These are phyloP conservation scores for Hylomyscus alleni DNA, from an alignment of 2,797 vertebrate genomes.

Conservation along the genomic window DNA sequence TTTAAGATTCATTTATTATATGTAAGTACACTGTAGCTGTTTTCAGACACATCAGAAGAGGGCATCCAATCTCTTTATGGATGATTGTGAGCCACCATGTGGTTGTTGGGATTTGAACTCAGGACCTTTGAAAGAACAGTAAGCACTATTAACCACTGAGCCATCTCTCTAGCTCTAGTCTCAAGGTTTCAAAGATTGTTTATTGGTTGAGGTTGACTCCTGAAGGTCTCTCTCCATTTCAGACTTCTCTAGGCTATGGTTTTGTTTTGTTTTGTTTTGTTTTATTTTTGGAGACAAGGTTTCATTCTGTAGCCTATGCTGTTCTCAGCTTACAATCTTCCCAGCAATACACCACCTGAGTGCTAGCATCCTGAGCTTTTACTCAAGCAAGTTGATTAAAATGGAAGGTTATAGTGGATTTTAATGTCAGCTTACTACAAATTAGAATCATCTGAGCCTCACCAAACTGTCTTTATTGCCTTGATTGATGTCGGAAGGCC, in stretches of 20 bases:
- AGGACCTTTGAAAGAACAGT: too few species aligned
- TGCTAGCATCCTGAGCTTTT: background rate
- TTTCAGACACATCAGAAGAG: too few species aligned
- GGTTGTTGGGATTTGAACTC: too few species aligned
- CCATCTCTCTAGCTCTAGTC: background rate
- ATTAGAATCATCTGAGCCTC: background rate
- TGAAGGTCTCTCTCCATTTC: slow-evolving; percentile 5
- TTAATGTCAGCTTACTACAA: background rate
- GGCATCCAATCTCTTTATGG: too few species aligned
- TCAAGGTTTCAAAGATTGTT: background rate
- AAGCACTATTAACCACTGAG: too few species aligned
- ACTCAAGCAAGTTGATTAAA: background rate
- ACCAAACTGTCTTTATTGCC: too few species aligned
- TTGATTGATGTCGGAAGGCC: too few species aligned
- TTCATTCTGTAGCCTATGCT: background rate
- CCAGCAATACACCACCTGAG: background rate
- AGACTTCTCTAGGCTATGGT: background rate
- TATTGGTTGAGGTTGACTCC: background rate
- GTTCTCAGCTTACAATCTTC: background rate
- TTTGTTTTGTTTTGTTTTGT: too few species aligned
- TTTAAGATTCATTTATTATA: too few species aligned
- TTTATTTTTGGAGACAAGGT: background rate
- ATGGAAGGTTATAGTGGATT: background rate
- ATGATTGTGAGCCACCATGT: too few species aligned
- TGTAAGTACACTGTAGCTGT: too few species aligned